Evolutionary conservation across 1,140 invertebrate species (phyloP).

Genomic region (Ganaspis sp.): DNA sequence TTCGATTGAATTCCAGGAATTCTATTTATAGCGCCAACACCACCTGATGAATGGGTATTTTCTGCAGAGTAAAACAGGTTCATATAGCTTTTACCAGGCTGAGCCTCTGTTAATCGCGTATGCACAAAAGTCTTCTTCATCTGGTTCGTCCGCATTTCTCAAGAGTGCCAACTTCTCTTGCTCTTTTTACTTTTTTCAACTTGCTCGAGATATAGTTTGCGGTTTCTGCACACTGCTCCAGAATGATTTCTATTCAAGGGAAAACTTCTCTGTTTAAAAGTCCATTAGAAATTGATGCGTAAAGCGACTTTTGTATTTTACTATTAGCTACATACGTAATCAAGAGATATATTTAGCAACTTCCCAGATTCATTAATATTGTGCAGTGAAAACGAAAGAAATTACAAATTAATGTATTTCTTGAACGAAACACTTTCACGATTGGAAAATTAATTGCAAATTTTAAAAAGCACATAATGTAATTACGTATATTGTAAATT

Average conservation of each 20-base stretch:
- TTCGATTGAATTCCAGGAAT: slow-evolving; percentile 65
- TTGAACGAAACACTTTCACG: too few species aligned
- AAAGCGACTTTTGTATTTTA: not conserved
- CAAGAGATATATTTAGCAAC: not conserved
- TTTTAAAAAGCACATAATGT: too few species aligned
- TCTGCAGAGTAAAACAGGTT: slow-evolving; percentile 69
- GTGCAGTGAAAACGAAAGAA: too few species aligned
- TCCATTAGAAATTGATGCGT: not conserved
- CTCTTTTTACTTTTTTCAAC: not conserved
- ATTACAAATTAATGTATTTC: too few species aligned
- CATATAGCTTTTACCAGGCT: slow-evolving; percentile 55
- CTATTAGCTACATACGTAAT: too few species aligned
- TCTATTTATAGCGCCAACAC: slow-evolving; percentile 66
- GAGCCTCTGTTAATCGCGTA: slow-evolving; percentile 50
- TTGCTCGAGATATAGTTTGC: slow-evolving; percentile 13
- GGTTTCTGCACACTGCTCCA: not conserved
- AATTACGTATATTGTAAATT: too few species aligned
- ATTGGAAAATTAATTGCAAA: too few species aligned
- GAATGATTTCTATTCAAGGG: not conserved
- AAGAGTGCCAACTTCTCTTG: slow-evolving; percentile 34
- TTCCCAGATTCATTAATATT: too few species aligned
- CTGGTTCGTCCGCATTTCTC: slow-evolving; percentile 30
- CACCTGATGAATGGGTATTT: slow-evolving; percentile 65
- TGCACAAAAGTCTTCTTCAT: slow-evolving; percentile 50
- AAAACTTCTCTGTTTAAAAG: not conserved